A percentile compares a stretch with the other conserved stretches of the same genome.
Conservation (phyloP, 2,888 invertebrate genomes). For the Campoplex nolae region DNA sequence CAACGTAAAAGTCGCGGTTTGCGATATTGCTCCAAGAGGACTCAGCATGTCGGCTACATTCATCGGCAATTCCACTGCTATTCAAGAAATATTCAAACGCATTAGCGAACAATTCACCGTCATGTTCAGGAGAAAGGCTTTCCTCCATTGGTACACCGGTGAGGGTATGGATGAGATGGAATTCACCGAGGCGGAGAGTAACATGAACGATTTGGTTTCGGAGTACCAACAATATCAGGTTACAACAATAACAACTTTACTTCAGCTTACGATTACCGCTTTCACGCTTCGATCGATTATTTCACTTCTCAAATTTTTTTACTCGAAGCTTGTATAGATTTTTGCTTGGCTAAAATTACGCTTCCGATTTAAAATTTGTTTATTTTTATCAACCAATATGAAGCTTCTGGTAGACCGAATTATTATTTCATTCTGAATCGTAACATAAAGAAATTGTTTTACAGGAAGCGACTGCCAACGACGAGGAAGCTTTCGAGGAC, state of each 20-base stretch:
- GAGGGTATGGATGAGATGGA: slow-evolving; percentile 99
- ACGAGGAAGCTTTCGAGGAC: slow-evolving; percentile 70
- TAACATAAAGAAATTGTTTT: background rate
- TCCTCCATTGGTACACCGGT: slow-evolving; percentile 99
- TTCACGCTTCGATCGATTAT: background rate
- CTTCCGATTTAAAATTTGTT: background rate
- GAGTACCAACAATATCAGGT: slow-evolving; percentile 97
- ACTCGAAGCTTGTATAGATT: background rate
- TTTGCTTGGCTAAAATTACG: background rate
- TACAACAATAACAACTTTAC: slow-evolving; percentile 14
- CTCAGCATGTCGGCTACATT: slow-evolving; percentile 96
- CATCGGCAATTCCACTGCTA: slow-evolving; percentile 94
- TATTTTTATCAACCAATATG: background rate
- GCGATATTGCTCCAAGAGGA: slow-evolving; percentile 91
- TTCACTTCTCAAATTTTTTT: background rate
- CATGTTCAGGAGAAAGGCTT: slow-evolving; percentile 98
- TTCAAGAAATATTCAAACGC: slow-evolving; percentile 95
- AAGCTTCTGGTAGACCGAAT: background rate
- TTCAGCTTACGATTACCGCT: background rate
- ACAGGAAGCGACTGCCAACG: slow-evolving; percentile 71
- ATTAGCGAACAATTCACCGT: slow-evolving; percentile 95
- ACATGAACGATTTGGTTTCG: slow-evolving; percentile 96
- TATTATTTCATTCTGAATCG: background rate
- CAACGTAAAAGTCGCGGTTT: slow-evolving; percentile 92
- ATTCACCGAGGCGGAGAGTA: slow-evolving; percentile 98